Conservation (phyloP, 2,888 invertebrate species). For the Abrostola tripartita region DNA sequence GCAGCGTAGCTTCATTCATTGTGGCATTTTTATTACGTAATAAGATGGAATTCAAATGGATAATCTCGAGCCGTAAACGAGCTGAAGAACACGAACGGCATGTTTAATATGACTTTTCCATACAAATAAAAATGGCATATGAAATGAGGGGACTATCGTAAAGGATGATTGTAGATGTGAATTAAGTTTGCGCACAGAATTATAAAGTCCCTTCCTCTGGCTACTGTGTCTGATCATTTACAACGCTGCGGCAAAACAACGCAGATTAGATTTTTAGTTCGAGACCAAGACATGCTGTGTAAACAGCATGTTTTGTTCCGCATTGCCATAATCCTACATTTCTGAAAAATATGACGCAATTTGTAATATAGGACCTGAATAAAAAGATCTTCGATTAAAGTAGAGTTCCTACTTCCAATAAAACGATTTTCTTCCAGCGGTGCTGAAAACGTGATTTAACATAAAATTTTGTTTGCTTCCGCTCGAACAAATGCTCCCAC, state of each 20-base stretch:
- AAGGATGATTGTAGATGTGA: slow-evolving; percentile 48
- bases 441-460: slow-evolving; percentile 53
- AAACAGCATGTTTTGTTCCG: slow-evolving; percentile 2
- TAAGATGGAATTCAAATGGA: slow-evolving; percentile 77
- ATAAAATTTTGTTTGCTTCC: slow-evolving; percentile 54
- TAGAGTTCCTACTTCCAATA: slow-evolving; percentile 28
- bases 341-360: slow-evolving; percentile 14
- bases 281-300: background rate
- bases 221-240: slow-evolving; percentile 11
- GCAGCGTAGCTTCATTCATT: slow-evolving; percentile 70
- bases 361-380: slow-evolving; percentile 14
- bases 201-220: slow-evolving; percentile 13
- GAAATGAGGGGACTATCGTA: slow-evolving; percentile 49
- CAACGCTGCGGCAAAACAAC: background rate
- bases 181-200: slow-evolving; percentile 55
- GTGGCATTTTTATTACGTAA: slow-evolving; percentile 79
- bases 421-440: slow-evolving; percentile 41
- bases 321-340: slow-evolving; percentile 2
- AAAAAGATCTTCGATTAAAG: slow-evolving; percentile 25
- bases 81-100: slow-evolving; percentile 70
- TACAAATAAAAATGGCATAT: slow-evolving; percentile 63
- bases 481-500: slow-evolving; percentile 47
- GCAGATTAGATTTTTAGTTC: slow-evolving; percentile 8
- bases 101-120: slow-evolving; percentile 72
- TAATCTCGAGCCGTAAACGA: slow-evolving; percentile 77